Evolutionary conservation across 2,797 vertebrate species (phyloP).

Genomic region (Clarias laeviceps): DNA sequence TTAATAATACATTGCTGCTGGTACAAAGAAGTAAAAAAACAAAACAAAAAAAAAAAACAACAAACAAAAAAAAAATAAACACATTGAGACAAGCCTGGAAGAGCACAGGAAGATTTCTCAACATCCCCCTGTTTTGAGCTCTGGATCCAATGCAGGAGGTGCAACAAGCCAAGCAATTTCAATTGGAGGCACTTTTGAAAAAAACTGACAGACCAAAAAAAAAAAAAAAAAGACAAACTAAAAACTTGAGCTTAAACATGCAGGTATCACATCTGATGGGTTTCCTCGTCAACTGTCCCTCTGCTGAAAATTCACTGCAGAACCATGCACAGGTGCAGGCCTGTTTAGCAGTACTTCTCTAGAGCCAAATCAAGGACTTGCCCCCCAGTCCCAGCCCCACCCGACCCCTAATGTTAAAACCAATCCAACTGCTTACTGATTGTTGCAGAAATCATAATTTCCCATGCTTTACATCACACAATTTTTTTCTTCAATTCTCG

Average conservation of each 20-base stretch:
- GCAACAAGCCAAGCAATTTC: constrained; percentile 73
- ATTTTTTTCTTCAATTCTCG: constrained; percentile 54
- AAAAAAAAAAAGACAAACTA: constrained; percentile 35
- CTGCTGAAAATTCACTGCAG: constrained; percentile 31
- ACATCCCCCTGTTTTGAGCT: constrained; percentile 61
- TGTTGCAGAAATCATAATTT: constrained; percentile 37
- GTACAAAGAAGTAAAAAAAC: constrained; percentile 64
- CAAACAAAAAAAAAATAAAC: constrained; percentile 57
- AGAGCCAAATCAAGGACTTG: constrained; percentile 29
- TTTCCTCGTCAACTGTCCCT: constrained; percentile 18
- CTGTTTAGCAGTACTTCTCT: constrained; percentile 10
- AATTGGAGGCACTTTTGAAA: constrained; percentile 83
- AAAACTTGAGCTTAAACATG: constrained; percentile 64
- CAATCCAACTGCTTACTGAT: constrained; percentile 31
- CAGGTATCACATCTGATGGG: constrained; percentile 64
- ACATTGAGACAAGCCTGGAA: constrained; percentile 46
- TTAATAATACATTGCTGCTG: constrained; percentile 64
- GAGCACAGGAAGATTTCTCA: constrained; percentile 54
- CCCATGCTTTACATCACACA: constrained; percentile 35
- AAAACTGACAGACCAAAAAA: constrained; percentile 59
- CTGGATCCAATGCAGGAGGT: constrained; percentile 68
- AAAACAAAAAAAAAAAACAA: constrained; percentile 57
- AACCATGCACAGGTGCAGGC: constrained; percentile 21
- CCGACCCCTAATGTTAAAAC: constrained; percentile 37
- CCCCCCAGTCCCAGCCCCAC: background rate